Base-by-base conservation (phyloP, 2,113 vertebrate genomes). In the Eurystomus gularis region DNA sequence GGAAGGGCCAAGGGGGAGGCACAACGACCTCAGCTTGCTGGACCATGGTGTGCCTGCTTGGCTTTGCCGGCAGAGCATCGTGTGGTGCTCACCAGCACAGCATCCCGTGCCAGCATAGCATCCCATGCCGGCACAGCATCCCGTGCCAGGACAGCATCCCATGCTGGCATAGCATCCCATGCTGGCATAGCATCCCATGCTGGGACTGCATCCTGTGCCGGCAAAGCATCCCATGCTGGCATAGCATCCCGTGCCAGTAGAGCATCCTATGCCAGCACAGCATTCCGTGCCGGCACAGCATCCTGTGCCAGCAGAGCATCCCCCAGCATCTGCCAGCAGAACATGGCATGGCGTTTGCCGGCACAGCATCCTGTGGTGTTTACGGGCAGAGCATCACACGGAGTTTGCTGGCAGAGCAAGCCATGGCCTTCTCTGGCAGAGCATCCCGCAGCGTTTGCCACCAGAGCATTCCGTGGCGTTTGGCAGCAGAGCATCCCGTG, bases 41-140 rank as follows among this genome's bases (percentile, higher is more conserved):
- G 24, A 17, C 42, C 17, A 7, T 4, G 49, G 29, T 1, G 9
- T 2, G 24, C 8, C 70, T 1, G 31, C 8, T 11, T n/a, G 79
- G 55, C 31, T 62, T 46, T 4, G 21, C 77, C 3, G 3, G n/a
- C 65, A 13, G 28, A 54, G 55, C 66, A 37, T 52, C 54, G 16
- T 10, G 49, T 13, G 12, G 49, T 51, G 42, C 42, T 15, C 42
- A 15, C 42, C 76, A 8, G 58, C 20, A 6, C 3, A 35, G 20
- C 57, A 64, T 51, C 78, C n/a, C 83, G 15, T 42, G 42, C 42
- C 82, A 9, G 58, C 16, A 6, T 3, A 35, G 20, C 57, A 64
- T 51, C 78, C 83, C 83, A 42, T 42, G 42, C 42, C 82, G 9
- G 58, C 16, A 6, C 3, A 35, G 20, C 57, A 64, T 51, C 78